Evolutionary conservation across 2,113 vertebrate genomes (phyloP), one percentile per base, ranked within the genome.

Genomic region (Myotis davidii): DNA sequence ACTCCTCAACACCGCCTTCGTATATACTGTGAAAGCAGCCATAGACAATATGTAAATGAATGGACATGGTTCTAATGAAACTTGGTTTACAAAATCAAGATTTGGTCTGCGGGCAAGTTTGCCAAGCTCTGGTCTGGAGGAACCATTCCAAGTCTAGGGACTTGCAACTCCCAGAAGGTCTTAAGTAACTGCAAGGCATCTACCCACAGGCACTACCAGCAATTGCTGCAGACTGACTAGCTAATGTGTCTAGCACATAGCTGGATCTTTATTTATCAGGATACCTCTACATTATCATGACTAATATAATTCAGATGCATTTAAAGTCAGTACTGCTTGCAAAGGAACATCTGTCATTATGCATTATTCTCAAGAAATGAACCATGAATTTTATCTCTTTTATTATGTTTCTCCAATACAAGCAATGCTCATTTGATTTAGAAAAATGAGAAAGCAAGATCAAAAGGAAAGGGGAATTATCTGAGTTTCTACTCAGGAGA

Each of bases 341-440:
- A 72, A 94, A 96, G 65, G 42, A 96, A 16, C 59, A 82, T 77
- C 76, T 85, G 85, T 78, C 94, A 27, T 16, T 82, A 65, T 48
- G 4, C 52, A 59, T 90, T 92, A 89, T 65, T 84, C 76, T 94
- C 61, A 92, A 95, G 94, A 95, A 96, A 94, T 50, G 77, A 97
- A 92, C 72, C 96, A 85, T 92, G 85, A 81, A 90, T 88, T 92
- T 81, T 94, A 14, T 85, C 59, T 95, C 67, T 90, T 93, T 87
- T 81, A 84, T 95, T 96, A 87, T 79, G 17, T 50, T 90, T 95
- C 81, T 90, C 59, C 82, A 88, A 90, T 56, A 76, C 12, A 73
- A 96, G 34, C 59, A 95, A 95, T 82, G 45, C 39, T 73, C n/a
- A 29, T 92, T 88, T 95, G 77, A 84, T 64, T 95, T 92, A 94